Evolutionary conservation across 2,888 invertebrate species (phyloP), one percentile per base, ranked within the genome.

Genomic region (Lochmaea capreae): DNA sequence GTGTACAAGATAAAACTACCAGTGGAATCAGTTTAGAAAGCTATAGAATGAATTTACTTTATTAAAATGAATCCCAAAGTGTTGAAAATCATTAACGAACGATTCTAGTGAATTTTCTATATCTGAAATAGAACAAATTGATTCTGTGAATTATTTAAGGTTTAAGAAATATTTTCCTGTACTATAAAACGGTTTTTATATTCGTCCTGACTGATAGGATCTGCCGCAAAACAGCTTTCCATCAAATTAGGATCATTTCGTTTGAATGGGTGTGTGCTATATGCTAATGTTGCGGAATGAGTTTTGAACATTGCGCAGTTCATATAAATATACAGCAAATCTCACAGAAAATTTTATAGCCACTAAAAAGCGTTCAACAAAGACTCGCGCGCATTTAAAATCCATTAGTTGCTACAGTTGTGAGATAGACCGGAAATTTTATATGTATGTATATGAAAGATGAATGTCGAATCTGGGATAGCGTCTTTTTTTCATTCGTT

Each of bases 201-300:
- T 16, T 61, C 39, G 6, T 61, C 16, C 16, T 10, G 58, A 2
- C 3, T 11, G 65, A 70, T 70, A 65, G 42, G 12, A 72, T 72
- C 72, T 66, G 39, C 65, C 33, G 16, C 58, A n/a, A 58, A 65
- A 67, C 61, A 52, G 59, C 49, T 59, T 72, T 72, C 63, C 67
- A 57, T 67, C 72, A 67, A 72, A 72, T 72, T 72, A 71, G 59
- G 59, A 33, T 65, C 67, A 72, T 72, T 65, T 58, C 54, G 16
- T 65, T 73, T 75, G 74, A 76, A 76, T 70, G 72, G 78, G 79
- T 77, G 81, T 65, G 79, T 75, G 77, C 75, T 74, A 76, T 77
- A 81, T 84, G 83, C 83, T 84, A 85, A 84, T 84, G 84, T 83
- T 79, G 79, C 75, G 83, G 84, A 84, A 84, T 84, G 83, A 84